Evolutionary conservation across 2,888 invertebrate genomes (phyloP), one percentile per base, ranked within the genome.

Genomic region (Adela reaumurella): DNA sequence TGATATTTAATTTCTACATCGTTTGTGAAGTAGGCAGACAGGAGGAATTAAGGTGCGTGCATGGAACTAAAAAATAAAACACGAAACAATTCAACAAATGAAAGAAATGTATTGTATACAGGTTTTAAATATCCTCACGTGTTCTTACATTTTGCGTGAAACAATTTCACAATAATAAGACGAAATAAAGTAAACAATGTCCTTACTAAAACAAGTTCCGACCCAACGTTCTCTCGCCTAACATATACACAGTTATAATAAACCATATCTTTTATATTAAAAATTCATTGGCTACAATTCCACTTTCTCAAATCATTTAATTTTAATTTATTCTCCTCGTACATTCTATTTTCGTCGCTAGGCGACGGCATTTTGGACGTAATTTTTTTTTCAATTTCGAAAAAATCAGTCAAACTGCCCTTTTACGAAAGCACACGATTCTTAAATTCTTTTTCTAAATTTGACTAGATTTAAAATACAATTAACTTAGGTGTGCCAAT

Each of bases 91-190:
- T 78, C 77, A 78, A 78, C 78, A 78, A 78, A 78, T 78, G 77
- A 78, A 78, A 77, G 78, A 74, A 78, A 74, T 78, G 74, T 78
- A 78, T 78, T 78, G 78, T 78, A 78, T 78, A 78, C 77, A 78
- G 78, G 78, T 77, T 77, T 76, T 76, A 74, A 77, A 76, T 74
- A 76, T 74, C 70, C 72, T 76, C 67, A 69, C 72, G 69, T 70
- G 67, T 67, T 67, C 68, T 67, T 67, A 72, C 70, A 73, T 72
- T 43, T 43, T 19, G 19, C 43, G 19, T 43, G 19, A 43, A 19
- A 43, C 17, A 10, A 17, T 16, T 24, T 35, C 35, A 35, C 35
- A 35, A 14, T 35, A 14, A 35, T 8, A 35, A 35, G 35, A 35
- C 35, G 14, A 35, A 35, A 35, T 35, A 35, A 35, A 35, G n/a